phyloP scores from a whole-genome alignment of 2,113 vertebrate genomes.

The Nerophis ophidion region DNA sequence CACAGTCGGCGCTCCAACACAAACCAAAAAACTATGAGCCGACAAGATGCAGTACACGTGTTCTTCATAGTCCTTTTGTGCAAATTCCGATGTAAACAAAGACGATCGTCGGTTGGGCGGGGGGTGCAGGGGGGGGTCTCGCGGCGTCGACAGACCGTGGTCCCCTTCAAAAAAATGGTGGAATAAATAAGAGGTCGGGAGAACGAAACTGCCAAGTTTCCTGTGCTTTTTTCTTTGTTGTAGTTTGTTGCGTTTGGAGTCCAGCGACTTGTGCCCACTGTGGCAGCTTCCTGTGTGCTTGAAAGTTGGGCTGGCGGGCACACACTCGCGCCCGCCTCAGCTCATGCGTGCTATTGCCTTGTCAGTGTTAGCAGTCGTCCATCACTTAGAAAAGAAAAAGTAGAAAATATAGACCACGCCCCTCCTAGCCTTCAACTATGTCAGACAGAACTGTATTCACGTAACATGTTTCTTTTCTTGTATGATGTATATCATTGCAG shows the following conservation, averaged over 20 bases:
- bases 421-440: constrained; percentile 39
- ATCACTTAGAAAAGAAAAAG: constrained; percentile 61
- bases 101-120: constrained; percentile 23
- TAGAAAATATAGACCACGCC: constrained; percentile 63
- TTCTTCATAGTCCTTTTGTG: constrained; percentile 57
- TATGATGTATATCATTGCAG: constrained; percentile 58
- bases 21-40: constrained; percentile 12
- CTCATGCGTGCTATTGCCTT: constrained; percentile 64
- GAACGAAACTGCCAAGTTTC: constrained; percentile 50
- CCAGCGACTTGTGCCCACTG: constrained; percentile 44
- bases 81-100: constrained; percentile 68
- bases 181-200: constrained; percentile 31
- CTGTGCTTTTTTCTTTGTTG: constrained; percentile 51
- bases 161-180: constrained; percentile 40
- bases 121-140: constrained; percentile 25
- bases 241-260: constrained; percentile 24
- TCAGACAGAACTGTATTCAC: constrained; percentile 58
- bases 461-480: constrained; percentile 25
- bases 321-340: constrained; percentile 43
- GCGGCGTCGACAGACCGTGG: constrained; percentile 28
- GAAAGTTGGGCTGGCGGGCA: constrained; percentile 41
- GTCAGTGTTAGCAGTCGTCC: constrained; percentile 41
- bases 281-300: constrained; percentile 62
- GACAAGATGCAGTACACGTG: constrained; percentile 12
- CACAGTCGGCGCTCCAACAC: background rate